A percentile compares a stretch with the other conserved stretches of the same genome.
Evolutionary conservation across 2,888 invertebrate species (phyloP).

Genomic region (Trissolcus brochymenae): DNA sequence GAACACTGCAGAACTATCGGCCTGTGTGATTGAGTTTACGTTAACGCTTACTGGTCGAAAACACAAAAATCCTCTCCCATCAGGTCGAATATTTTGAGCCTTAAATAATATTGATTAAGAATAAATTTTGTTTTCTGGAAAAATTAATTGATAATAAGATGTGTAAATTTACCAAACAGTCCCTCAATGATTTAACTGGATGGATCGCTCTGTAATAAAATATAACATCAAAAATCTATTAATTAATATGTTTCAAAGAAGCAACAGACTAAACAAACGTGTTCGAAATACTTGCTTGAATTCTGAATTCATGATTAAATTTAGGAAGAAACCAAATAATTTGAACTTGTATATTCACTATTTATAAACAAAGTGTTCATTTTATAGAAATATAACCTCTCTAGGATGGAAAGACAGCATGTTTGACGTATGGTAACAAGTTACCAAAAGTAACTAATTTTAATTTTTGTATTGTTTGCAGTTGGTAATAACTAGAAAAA

Average conservation of each 20-base stretch:
- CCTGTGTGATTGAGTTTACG: slow-evolving; percentile 80
- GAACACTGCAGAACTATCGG: slow-evolving; percentile 86
- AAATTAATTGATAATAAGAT: not conserved
- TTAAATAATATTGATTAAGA: slow-evolving; percentile 10
- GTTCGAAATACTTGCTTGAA: slow-evolving; percentile 21
- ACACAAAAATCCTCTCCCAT: slow-evolving; percentile 85
- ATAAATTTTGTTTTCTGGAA: not conserved
- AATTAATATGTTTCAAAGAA: slow-evolving; percentile 4
- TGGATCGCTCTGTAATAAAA: slow-evolving; percentile 81
- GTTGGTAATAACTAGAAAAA: too few species aligned
- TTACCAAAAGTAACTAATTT: too few species aligned
- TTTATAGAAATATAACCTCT: too few species aligned
- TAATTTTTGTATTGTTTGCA: too few species aligned
- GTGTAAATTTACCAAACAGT: slow-evolving; percentile 79
- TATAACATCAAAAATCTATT: slow-evolving; percentile 17
- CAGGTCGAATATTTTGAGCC: slow-evolving; percentile 84
- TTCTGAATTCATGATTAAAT: slow-evolving; percentile 27
- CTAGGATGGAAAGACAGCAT: too few species aligned
- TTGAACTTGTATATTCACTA: not conserved
- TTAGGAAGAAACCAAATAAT: not conserved
- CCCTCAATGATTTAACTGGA: slow-evolving; percentile 86
- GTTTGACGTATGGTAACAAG: too few species aligned
- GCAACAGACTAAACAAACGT: not conserved
- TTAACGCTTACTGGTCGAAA: slow-evolving; percentile 83
- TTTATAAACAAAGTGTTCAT: too few species aligned